A percentile compares a stretch with the other conserved stretches of the same genome.
Evolutionary conservation across 2,888 invertebrate species (phyloP).

Genomic region (Aspidapion aeneum): DNA sequence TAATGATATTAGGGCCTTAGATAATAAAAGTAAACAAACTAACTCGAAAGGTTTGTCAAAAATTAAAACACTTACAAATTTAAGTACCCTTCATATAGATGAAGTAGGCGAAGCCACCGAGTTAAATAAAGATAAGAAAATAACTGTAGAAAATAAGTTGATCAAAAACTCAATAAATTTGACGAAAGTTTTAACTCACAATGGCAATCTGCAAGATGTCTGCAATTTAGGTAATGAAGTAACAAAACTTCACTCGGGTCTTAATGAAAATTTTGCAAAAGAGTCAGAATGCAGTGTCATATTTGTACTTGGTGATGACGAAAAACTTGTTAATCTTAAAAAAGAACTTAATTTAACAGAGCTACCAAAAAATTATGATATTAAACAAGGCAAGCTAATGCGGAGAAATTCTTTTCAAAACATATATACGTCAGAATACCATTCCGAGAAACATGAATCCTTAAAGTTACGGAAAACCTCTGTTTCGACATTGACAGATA

Average conservation of each 20-base stretch:
- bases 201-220: neutral
- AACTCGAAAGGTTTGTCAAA: no score
- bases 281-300: neutral
- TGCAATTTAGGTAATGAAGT: neutral
- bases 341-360: conserved; percentile 31
- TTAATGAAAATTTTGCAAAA: neutral
- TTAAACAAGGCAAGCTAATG: neutral
- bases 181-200: neutral
- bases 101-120: no score
- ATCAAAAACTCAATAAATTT: neutral
- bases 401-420: neutral
- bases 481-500: neutral
- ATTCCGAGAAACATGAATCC: neutral
- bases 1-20: no score
- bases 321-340: conserved; percentile 63
- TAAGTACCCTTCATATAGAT: no score
- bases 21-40: no score
- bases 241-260: neutral
- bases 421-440: neutral
- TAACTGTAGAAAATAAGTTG: no score
- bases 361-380: conserved; percentile 9
- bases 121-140: no score
- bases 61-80: no score
- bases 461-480: neutral
- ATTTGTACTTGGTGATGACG: conserved; percentile 41